These are phyloP conservation scores for Hiodon alosoides DNA, from an alignment of 2,113 vertebrate species.

Conservation along the genomic window DNA sequence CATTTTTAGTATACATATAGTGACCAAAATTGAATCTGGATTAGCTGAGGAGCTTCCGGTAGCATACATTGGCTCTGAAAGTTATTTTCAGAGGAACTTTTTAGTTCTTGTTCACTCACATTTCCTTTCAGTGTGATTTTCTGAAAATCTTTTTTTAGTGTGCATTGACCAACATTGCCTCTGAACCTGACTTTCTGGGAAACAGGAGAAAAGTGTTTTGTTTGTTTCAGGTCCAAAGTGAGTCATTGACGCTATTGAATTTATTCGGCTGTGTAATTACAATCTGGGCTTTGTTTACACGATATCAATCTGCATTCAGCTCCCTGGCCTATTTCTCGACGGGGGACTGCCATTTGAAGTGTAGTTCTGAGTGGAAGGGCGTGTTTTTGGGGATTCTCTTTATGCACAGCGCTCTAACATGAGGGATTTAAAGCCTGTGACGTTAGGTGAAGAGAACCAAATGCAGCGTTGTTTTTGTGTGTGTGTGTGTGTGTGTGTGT, in stretches of 20 bases:
- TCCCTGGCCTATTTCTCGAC: constrained; percentile 41
- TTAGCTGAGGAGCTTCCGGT: too few species aligned
- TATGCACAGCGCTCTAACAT: constrained; percentile 33
- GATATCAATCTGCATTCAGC: constrained; percentile 51
- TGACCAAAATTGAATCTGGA: too few species aligned
- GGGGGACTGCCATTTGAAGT: constrained; percentile 51
- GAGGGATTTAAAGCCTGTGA: constrained; percentile 24
- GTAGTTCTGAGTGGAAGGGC: constrained; percentile 44
- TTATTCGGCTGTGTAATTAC: constrained; percentile 46
- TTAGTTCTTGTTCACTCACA: too few species aligned
- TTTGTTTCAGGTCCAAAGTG: constrained; percentile 33
- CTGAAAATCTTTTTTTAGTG: background rate
- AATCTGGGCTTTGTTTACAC: constrained; percentile 48
- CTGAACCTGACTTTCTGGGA: constrained; percentile 47
- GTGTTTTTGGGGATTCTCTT: constrained; percentile 37
- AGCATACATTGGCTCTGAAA: too few species aligned
- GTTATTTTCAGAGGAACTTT: too few species aligned
- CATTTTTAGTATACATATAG: too few species aligned
- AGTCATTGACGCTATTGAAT: constrained; percentile 28
- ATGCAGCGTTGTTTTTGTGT: too few species aligned
- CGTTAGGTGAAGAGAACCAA: background rate
- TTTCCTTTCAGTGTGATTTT: too few species aligned
- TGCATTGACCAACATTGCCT: constrained; percentile 35
- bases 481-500: too few species aligned
- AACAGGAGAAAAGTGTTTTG: constrained; percentile 55